These are phyloP conservation scores for Paraescarpia echinospica DNA, from an alignment of 1,140 invertebrate genomes.

Conservation along the genomic window DNA sequence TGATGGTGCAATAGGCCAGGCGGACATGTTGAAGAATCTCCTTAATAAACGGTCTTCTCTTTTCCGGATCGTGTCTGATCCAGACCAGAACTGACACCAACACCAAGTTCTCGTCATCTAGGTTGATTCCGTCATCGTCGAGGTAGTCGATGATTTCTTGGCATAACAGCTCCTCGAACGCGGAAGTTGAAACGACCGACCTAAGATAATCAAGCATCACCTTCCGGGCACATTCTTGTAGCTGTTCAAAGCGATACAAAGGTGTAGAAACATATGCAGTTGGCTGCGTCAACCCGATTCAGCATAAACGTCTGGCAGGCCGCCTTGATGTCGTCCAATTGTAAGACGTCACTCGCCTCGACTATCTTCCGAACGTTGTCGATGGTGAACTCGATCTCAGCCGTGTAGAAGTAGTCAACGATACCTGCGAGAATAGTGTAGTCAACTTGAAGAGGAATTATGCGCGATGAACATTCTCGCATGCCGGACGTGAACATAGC, in stretches of 20 bases:
- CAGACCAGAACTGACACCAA: not conserved
- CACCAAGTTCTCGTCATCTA: not conserved
- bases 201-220: not conserved
- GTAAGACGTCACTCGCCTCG: not conserved
- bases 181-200: not conserved
- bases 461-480: not conserved
- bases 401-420: constrained; percentile 18
- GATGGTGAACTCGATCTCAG: constrained; percentile 14
- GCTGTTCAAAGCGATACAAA: not conserved
- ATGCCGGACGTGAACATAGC: constrained; percentile 15
- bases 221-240: not conserved
- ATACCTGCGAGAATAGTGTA: not conserved
- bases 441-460: not conserved
- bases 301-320: not conserved
- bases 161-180: not conserved
- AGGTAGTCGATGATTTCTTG: not conserved
- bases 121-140: not conserved
- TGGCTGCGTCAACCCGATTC: not conserved
- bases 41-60: not conserved
- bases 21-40: not conserved
- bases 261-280: constrained; percentile 18
- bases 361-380: constrained; percentile 16
- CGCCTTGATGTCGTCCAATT: no score
- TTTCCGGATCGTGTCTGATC: not conserved
- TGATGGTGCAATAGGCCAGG: not conserved